Evolutionary conservation across 2,888 invertebrate species (phyloP), one percentile per base, ranked within the genome.

Genomic region (Patella caerulea): DNA sequence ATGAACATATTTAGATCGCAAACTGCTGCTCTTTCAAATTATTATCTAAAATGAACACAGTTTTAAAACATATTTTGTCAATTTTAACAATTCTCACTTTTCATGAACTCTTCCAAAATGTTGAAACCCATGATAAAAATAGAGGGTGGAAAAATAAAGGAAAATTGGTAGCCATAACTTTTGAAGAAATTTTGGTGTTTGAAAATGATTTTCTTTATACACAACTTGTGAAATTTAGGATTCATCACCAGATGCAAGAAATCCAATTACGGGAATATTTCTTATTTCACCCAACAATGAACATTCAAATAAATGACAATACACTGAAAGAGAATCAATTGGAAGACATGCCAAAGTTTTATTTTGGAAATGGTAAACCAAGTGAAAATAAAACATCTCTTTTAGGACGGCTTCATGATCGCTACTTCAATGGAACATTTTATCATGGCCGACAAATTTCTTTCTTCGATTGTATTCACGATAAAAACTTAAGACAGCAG

Each of bases 361-460:
- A 65, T 24, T 24, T 24, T 24, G 65, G 65, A 65, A 19, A 19
- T 24, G 24, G 65, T 14, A 12, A 24, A 24, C 19, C 11, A 5
- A 19, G 24, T 15, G 45, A 1, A 45, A 65, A 65, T 65, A 19
- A 65, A 24, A 65, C 65, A 65, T 65, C 65, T 65, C 4, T 65
- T 19, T 9, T 65, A 65, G 65, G 19, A 12, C 65, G 65, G 24
- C 24, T 65, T 12, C 19, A 19, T 24, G 65, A 65, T 11, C 19
- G 24, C 12, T 65, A 65, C 24, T 65, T 65, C 65, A 65, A 65
- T 65, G 65, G 65, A 65, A 65, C 65, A 15, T 65, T 65, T 19
- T 65, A 65, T 24, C 65, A 65, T 9, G 19, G 65, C 3, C 19
- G 24, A 4, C 65, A 65, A 65, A 24, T 65, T 65, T 65, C 14